A percentile compares a stretch with the other conserved stretches of the same genome.
These are phyloP conservation scores for Pteromalus puparum DNA, from an alignment of 1,140 invertebrate species.

Conservation along the genomic window DNA sequence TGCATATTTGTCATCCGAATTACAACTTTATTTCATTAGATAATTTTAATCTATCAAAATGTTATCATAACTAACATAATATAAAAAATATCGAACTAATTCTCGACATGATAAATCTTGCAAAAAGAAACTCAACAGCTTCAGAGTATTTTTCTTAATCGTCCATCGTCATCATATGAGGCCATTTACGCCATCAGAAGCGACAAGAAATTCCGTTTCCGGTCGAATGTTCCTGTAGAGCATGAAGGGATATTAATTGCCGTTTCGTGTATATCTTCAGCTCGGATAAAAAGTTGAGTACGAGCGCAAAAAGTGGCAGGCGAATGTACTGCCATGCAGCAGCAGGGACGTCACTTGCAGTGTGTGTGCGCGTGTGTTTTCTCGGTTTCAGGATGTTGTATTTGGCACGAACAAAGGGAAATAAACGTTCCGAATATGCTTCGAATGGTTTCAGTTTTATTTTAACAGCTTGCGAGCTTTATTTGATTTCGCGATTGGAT, in stretches of 20 bases:
- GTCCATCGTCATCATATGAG: not conserved
- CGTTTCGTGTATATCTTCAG: not conserved
- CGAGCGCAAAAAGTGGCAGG: not conserved
- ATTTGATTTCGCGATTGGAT: not conserved
- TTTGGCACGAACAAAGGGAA: not conserved
- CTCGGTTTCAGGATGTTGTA: not conserved
- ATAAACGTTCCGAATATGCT: not conserved
- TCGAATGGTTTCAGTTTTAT: not conserved
- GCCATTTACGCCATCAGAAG: not conserved
- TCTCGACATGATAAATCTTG: too few species aligned
- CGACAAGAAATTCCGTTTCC: slow-evolving; percentile 27
- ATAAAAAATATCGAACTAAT: too few species aligned
- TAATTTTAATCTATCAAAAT: too few species aligned
- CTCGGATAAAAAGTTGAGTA: not conserved
- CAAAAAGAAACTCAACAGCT: too few species aligned
- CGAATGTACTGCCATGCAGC: not conserved
- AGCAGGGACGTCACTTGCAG: not conserved
- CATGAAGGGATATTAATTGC: slow-evolving; percentile 12
- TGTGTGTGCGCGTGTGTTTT: not conserved
- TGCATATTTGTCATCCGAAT: not conserved
- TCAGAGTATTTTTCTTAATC: not conserved
- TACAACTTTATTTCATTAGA: not conserved
- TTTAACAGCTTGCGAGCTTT: not conserved
- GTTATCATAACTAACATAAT: too few species aligned
- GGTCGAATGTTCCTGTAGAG: not conserved